Conservation (phyloP, 2,888 invertebrate genomes). For the Phasia obesa region DNA sequence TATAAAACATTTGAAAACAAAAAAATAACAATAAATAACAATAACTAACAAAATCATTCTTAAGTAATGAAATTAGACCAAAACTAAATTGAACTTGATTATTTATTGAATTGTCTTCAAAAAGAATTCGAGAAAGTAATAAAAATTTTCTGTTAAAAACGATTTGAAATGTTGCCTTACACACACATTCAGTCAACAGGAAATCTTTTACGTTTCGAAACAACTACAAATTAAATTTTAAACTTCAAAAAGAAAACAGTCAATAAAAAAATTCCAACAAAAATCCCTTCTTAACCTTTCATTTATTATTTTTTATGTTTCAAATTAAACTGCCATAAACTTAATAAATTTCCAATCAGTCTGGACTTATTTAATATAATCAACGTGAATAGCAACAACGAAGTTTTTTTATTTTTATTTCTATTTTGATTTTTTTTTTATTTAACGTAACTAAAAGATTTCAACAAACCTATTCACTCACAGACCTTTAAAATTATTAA, state of each 20-base stretch:
- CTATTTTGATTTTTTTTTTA: too few relatives aligned
- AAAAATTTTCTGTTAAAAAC: too few relatives aligned
- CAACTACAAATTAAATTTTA: conserved; percentile 21
- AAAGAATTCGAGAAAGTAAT: too few relatives aligned
- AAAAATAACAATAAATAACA: too few relatives aligned
- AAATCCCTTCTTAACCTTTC: conserved; percentile 32
- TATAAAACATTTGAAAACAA: too few relatives aligned
- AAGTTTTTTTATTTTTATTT: not conserved
- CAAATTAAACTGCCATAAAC: conserved; percentile 48
- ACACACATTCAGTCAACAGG: conserved; percentile 8
- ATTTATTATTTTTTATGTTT: conserved; percentile 16
- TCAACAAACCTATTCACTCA: conserved; percentile 2
- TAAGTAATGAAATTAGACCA: too few relatives aligned
- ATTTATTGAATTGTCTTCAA: too few relatives aligned
- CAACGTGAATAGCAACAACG: conserved; percentile 14
- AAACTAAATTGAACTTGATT: too few relatives aligned
- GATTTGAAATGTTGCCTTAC: not conserved
- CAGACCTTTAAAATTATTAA: not conserved
- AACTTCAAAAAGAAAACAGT: conserved; percentile 3
- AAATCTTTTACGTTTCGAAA: conserved; percentile 14
- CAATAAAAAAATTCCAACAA: not conserved
- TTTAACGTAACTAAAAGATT: not conserved
- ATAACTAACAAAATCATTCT: too few relatives aligned
- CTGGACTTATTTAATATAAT: conserved; percentile 51
- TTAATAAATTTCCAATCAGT: conserved; percentile 70